Percentiles rank a stretch among this genome's conserved stretches.
phyloP scores from a whole-genome alignment of 92 coral and sea anemone genomes.

The Phymanthus crucifer region DNA sequence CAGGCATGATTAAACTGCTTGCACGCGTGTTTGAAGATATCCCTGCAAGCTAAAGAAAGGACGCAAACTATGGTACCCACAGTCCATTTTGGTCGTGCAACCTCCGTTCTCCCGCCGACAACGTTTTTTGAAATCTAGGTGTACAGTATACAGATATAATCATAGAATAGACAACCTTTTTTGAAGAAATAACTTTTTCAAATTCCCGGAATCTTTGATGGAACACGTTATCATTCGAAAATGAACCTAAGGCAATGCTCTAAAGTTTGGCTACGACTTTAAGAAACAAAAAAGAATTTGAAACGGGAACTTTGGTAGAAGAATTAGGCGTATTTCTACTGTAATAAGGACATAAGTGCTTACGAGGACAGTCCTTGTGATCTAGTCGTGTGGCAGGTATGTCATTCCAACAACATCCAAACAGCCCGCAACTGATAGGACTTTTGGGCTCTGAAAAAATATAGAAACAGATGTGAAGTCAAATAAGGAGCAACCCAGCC shows the following conservation, averaged over 20 bases:
- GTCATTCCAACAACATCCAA: constrained; percentile 32
- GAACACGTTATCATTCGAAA: too few species aligned
- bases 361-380: constrained; percentile 6
- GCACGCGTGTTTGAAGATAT: background rate
- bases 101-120: too few species aligned
- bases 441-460: background rate
- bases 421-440: background rate
- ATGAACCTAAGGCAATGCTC: too few species aligned
- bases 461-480: background rate
- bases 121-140: too few species aligned
- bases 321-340: background rate
- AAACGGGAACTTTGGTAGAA: background rate
- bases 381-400: background rate
- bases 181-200: too few species aligned
- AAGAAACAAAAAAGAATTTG: background rate
- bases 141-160: too few species aligned
- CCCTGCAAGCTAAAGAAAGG: constrained; percentile 8
- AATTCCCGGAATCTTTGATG: too few species aligned
- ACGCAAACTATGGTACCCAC: too few species aligned
- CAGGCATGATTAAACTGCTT: constrained; percentile 12
- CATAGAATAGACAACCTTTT: too few species aligned
- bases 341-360: background rate
- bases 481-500: background rate
- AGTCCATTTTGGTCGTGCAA: too few species aligned
- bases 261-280: too few species aligned